Evolutionary conservation across 35 echinoderm and acorn worm genomes (phyloP), one percentile per base, ranked within the genome.

Genomic region (Diadema setosum): DNA sequence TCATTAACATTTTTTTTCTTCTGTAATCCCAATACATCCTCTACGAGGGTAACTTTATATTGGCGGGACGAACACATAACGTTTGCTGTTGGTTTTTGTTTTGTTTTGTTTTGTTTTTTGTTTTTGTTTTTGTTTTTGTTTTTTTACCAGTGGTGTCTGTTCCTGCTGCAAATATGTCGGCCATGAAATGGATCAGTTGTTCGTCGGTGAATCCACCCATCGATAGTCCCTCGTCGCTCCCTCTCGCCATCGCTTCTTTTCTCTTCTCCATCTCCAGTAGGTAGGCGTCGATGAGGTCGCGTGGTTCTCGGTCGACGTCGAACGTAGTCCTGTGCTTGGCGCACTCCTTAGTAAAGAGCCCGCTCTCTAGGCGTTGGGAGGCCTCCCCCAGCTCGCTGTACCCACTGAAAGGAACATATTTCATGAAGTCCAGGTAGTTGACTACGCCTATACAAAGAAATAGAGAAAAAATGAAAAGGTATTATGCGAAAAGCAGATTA

Each of bases 251-350:
- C 49, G 14, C 49, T 31, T 37, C 32, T 2, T 26, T 39, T 80
- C 84, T 88, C 42, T 92, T 85, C 12, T 40, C 29, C 12, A 88
- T 70, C 69, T 96, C 92, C 25, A 58, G n/a, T 16, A 93, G 64
- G 23, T 87, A 94, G 36, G 87, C 65, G 43, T 94, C 93, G 31
- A 91, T 87, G 58, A 94, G 90, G 37, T 94, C 93, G 15, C 93
- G 46, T 21, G 90, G 82, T 17, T 94, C 27, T 64, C 76, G 39
- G 5, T 48, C 21, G 42, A 81, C 42, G 49, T 55, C 49, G 63
- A 82, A 94, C 17, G 93, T 82, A 15, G 52, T 31, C n/a, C 60
- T 21, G 56, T 94, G 93, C 39, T 90, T 83, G 12, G 33, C 24
- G n/a, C 83, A 67, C 41, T 63, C 44, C 17, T 63, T 46, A 1